Percentiles rank a stretch among this genome's conserved stretches.
These are phyloP conservation scores for Melanostoma scalare DNA, from an alignment of 2,888 invertebrate species.

Conservation along the genomic window DNA sequence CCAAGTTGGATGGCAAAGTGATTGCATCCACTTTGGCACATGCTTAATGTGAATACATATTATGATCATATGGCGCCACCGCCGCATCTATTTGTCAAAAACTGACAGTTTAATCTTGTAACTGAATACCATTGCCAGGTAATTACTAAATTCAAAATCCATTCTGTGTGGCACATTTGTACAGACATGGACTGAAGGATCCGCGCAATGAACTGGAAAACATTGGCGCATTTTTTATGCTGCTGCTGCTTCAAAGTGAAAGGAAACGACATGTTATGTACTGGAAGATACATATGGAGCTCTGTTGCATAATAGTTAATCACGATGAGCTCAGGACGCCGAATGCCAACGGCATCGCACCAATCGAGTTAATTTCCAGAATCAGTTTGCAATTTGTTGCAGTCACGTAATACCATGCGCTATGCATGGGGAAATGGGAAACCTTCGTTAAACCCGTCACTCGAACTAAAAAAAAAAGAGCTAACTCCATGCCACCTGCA, in stretches of 20 bases:
- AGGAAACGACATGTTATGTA: slow-evolving; percentile 25
- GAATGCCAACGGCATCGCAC: slow-evolving; percentile 3
- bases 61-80: slow-evolving; percentile 20
- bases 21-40: slow-evolving; percentile 14
- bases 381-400: slow-evolving; percentile 55
- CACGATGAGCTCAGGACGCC: slow-evolving; percentile 61
- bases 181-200: slow-evolving; percentile 16
- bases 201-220: slow-evolving; percentile 14
- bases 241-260: slow-evolving; percentile 11
- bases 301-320: slow-evolving; percentile 62
- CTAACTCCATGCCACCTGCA: slow-evolving; percentile 10
- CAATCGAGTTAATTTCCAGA: slow-evolving; percentile 58
- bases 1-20: slow-evolving; percentile 1
- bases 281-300: slow-evolving; percentile 12
- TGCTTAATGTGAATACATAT: background rate
- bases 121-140: background rate
- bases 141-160: slow-evolving; percentile 6
- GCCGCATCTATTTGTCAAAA: slow-evolving; percentile 12
- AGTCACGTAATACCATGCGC: slow-evolving; percentile 37
- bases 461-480: background rate
- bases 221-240: background rate
- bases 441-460: slow-evolving; percentile 13
- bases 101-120: slow-evolving; percentile 16
- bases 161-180: background rate
- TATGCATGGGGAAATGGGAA: slow-evolving; percentile 13